These are phyloP conservation scores for Sebastiscus albofasciatus DNA, from an alignment of 2,797 vertebrate genomes.

Conservation along the genomic window DNA sequence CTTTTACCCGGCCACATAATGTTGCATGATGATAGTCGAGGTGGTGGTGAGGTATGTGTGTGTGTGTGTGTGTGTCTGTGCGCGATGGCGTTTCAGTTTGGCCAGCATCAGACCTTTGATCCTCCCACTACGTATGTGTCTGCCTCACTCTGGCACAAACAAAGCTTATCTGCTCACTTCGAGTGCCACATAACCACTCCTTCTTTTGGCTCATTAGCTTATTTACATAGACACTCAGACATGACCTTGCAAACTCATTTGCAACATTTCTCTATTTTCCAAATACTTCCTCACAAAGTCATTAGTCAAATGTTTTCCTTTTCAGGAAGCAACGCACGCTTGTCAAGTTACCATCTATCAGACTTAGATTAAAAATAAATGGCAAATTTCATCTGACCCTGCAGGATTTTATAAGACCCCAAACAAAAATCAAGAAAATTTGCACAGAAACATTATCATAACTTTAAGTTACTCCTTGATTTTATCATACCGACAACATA, in stretches of 20 bases:
- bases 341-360: background rate
- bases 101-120: constrained; percentile 49
- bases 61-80: background rate
- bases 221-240: background rate
- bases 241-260: constrained; percentile 2
- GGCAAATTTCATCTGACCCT: background rate
- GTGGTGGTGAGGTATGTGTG: background rate
- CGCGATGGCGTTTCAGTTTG: constrained; percentile 11
- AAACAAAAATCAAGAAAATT: background rate
- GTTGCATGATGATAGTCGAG: background rate
- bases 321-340: background rate
- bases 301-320: background rate
- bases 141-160: constrained; percentile 10
- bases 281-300: background rate
- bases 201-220: background rate
- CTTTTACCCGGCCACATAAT: background rate
- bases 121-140: constrained; percentile 19
- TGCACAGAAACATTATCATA: background rate
- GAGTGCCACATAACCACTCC: background rate
- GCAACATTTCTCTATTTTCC: background rate
- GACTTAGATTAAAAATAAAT: background rate
- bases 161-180: background rate
- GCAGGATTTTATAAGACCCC: background rate
- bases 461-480: background rate
- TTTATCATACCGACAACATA: background rate